Evolutionary conservation across 2,888 invertebrate genomes (phyloP).

Genomic region (Apoda limacodes): DNA sequence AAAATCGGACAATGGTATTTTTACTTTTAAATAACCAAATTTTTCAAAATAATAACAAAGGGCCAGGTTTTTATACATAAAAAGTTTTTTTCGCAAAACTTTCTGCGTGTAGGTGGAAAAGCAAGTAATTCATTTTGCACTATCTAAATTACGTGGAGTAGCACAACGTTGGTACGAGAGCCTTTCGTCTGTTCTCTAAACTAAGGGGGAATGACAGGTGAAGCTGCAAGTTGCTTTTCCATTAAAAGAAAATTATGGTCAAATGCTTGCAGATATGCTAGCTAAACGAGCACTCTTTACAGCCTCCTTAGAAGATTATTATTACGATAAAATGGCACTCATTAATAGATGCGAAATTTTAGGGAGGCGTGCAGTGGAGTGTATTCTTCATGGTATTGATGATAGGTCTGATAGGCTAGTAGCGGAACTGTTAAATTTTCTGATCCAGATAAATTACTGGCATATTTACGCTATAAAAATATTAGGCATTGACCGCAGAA

Average conservation of each 20-base stretch:
- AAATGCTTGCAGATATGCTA: conserved; percentile 14
- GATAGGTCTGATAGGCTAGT: conserved; percentile 13
- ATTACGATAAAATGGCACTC: conserved; percentile 13
- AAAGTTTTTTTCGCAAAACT: too few species aligned
- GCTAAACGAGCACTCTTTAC: conserved; percentile 6
- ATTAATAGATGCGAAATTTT: conserved; percentile 15
- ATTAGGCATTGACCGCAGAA: conserved; percentile 2
- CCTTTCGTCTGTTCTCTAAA: not conserved
- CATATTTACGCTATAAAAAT: conserved; percentile 11
- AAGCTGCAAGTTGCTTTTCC: conserved; percentile 14
- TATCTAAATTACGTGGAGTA: conserved; percentile 12
- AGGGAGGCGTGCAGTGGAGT: conserved; percentile 15
- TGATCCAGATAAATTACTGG: conserved; percentile 14
- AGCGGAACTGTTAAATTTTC: conserved; percentile 15
- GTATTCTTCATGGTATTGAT: conserved; percentile 12
- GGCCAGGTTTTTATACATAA: conserved; percentile 17
- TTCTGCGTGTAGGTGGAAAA: conserved; percentile 9
- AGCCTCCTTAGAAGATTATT: conserved; percentile 15
- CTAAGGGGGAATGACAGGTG: conserved; percentile 9
- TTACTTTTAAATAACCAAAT: too few species aligned
- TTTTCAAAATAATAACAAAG: too few species aligned
- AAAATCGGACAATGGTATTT: too few species aligned
- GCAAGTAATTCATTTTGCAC: conserved; percentile 10
- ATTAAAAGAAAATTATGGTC: conserved; percentile 14
- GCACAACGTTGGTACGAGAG: conserved; percentile 13